Percentiles rank a stretch among this genome's conserved stretches.
These are phyloP conservation scores for Melanostigma gelatinosum DNA, from an alignment of 2,113 vertebrate species.

Conservation along the genomic window DNA sequence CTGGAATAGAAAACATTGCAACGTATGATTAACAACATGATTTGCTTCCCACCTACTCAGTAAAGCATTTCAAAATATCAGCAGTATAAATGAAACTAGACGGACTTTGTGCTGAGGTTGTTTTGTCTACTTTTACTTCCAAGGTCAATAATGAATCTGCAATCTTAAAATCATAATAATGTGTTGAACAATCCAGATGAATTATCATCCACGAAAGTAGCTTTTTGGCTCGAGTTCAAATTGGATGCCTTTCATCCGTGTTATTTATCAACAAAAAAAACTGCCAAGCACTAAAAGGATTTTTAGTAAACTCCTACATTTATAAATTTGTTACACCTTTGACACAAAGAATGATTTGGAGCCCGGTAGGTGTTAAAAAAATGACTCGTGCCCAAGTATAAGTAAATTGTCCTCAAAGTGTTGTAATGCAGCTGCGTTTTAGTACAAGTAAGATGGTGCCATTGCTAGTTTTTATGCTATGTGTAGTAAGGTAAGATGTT, in stretches of 20 bases:
- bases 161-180: conserved; percentile 28
- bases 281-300: conserved; percentile 44
- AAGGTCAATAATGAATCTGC: conserved; percentile 30
- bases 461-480: too few relatives aligned
- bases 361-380: conserved; percentile 21
- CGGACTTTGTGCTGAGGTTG: neutral
- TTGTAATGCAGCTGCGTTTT: conserved; percentile 26
- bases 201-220: conserved; percentile 53
- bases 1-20: neutral
- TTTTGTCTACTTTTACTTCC: conserved; percentile 24
- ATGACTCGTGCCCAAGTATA: neutral
- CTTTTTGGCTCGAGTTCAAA: conserved; percentile 45
- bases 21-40: neutral
- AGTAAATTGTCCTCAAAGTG: conserved; percentile 35
- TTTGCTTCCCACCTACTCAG: neutral
- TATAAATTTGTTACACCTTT: conserved; percentile 46
- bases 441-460: neutral
- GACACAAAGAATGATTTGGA: conserved; percentile 31
- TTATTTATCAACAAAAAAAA: conserved; percentile 47
- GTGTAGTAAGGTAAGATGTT: neutral
- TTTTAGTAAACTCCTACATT: conserved; percentile 40
- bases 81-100: neutral
- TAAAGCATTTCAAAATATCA: neutral
- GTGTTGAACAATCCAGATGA: conserved; percentile 25
- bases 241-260: conserved; percentile 12